phyloP scores from a whole-genome alignment of 2,888 invertebrate species.

The Schizaphis graminum region DNA sequence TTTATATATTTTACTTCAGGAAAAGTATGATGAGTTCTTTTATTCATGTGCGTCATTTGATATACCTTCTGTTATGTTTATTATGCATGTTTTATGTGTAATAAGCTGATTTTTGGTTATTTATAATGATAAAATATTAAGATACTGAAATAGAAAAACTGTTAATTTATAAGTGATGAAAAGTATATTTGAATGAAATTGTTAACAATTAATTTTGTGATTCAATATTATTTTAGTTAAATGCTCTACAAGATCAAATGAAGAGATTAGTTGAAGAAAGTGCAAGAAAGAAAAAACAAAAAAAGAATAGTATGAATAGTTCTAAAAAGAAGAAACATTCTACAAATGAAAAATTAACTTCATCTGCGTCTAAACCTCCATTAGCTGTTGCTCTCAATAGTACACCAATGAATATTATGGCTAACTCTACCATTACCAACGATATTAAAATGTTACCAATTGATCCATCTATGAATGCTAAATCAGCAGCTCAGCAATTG shows the following conservation, averaged over 20 bases:
- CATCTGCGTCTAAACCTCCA: constrained; percentile 69
- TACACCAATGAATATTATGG: constrained; percentile 73
- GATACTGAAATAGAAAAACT: not conserved
- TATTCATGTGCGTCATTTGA: constrained; percentile 64
- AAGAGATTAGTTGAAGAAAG: constrained; percentile 87
- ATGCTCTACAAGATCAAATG: constrained; percentile 93
- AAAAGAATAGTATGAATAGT: constrained; percentile 76
- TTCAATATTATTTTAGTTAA: constrained; percentile 74
- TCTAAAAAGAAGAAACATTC: constrained; percentile 67
- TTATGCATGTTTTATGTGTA: constrained; percentile 24
- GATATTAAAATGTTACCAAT: constrained; percentile 72
- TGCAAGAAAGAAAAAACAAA: constrained; percentile 86
- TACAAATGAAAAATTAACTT: constrained; percentile 63
- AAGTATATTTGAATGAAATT: not conserved
- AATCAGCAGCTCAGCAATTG: constrained; percentile 71
- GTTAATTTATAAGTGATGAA: not conserved
- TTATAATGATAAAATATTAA: constrained; percentile 24
- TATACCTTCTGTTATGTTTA: constrained; percentile 3
- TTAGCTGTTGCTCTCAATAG: constrained; percentile 68
- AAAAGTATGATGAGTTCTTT: constrained; percentile 59
- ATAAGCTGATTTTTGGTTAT: constrained; percentile 15
- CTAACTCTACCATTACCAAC: constrained; percentile 71
- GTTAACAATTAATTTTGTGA: not conserved
- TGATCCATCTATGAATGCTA: constrained; percentile 68
- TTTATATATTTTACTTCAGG: not conserved